Evolutionary conservation across 2,888 invertebrate genomes (phyloP).

Genomic region (Calliopum simillimum): DNA sequence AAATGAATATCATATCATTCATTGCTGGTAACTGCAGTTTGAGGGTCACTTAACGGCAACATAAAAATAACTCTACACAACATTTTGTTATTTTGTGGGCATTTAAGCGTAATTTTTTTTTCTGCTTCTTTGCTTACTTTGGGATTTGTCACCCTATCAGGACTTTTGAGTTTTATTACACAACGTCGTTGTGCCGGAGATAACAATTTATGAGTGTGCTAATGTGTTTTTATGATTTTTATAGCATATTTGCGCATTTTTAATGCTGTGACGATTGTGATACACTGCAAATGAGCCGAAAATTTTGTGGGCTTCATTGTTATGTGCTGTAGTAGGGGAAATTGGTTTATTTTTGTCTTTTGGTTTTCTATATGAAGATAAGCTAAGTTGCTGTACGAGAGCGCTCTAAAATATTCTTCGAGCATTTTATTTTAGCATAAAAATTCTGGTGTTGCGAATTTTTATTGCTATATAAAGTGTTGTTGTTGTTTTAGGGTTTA

Average conservation of each 20-base stretch:
- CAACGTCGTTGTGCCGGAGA: conserved; percentile 41
- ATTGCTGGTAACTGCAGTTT: background rate
- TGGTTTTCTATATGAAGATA: background rate
- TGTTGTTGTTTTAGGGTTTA: conserved; percentile 6
- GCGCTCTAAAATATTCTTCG: conserved; percentile 10
- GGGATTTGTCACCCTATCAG: background rate
- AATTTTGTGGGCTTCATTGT: conserved; percentile 13
- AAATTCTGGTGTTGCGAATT: conserved; percentile 51
- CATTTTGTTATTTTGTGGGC: too few species aligned
- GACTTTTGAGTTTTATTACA: conserved; percentile 20
- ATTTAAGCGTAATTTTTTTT: background rate
- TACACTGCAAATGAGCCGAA: conserved; percentile 24
- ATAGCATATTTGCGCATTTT: conserved; percentile 42
- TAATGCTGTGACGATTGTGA: conserved; percentile 27
- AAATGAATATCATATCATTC: too few species aligned
- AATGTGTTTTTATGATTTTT: conserved; percentile 54
- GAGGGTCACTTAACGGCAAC: background rate
- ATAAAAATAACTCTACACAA: too few species aligned
- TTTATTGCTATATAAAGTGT: conserved; percentile 42
- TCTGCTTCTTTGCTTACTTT: background rate
- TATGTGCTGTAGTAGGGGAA: background rate
- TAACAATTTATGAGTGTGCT: conserved; percentile 54
- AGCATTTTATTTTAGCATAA: conserved; percentile 39
- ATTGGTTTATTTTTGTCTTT: background rate
- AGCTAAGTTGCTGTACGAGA: conserved; percentile 4